Base-by-base conservation (phyloP, 2,113 vertebrate genomes). In the Melanocharis versteri region DNA sequence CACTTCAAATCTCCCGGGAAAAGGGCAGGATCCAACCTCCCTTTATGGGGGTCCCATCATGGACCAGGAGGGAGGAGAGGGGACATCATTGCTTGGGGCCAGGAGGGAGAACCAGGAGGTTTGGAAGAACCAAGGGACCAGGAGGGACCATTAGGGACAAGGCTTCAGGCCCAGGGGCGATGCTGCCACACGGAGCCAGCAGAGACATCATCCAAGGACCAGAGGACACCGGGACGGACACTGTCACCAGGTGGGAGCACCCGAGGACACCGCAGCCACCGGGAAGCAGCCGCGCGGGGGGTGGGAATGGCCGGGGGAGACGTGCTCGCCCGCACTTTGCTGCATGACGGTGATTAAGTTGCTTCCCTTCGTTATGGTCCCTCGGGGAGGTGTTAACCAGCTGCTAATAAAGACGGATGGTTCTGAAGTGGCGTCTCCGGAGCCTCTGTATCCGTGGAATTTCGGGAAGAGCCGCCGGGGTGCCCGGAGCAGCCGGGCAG, bases 371-470 rank as follows among this genome's bases (percentile, higher is more conserved):
- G 11, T 83, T 88, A 96, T 83, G 82, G 92, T 93, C 91, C 94
- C 94, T 93, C 71, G 4, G 94, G 96, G 94, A 96, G 87, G 92
- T 66, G 87, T 96, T 96, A 90, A 96, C 65, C 93, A 73, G 95
- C 94, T 83, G 82, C 87, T 96, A 83, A 96, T 95, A 88, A 86
- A 94, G 91, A 96, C 3, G 68, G 68, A 97, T 93, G 60, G 28
- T 3, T 66, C 88, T 58, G 75, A 86, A 96, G 91, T 37, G 79
- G 76, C 5, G 23, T 65, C 87, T 93, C 90, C 21, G 2, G 89
- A 93, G 89, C 39, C 1, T 89, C 87, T 14, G 16, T 18, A 50
- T 35, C 81, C 70, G 26, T 1, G 23, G 77, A 21, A 78, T 84
- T 89, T 82, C 8, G 7, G 77, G 44, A 92, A n/a, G 64, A 93